Conservation (phyloP, 2,113 vertebrate species). For the Otocyon megalotis region DNA sequence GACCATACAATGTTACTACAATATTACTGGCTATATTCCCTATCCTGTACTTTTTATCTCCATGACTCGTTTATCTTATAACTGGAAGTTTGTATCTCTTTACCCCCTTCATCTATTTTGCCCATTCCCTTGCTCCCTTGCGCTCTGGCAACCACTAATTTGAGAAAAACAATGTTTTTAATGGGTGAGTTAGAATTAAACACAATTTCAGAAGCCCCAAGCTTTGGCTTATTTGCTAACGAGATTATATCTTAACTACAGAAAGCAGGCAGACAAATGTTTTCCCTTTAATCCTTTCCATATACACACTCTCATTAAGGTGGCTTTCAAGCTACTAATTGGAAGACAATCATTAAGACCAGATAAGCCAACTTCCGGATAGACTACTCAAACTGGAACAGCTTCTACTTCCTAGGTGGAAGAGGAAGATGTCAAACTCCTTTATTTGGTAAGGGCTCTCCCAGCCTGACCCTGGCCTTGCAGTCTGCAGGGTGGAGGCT, state of each 20-base stretch:
- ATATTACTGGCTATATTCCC: neutral
- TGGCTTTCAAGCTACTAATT: constrained; percentile 56
- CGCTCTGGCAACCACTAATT: neutral
- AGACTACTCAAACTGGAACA: constrained; percentile 10
- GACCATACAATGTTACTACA: neutral
- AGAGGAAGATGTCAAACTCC: neutral
- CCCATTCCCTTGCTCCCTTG: neutral
- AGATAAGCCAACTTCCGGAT: constrained; percentile 17
- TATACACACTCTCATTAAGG: neutral
- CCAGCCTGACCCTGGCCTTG: neutral
- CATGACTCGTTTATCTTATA: neutral
- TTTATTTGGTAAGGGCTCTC: neutral
- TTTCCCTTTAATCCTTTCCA: neutral
- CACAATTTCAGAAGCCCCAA: constrained; percentile 43
- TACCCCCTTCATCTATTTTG: neutral
- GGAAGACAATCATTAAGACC: constrained; percentile 42
- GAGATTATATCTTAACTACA: neutral
- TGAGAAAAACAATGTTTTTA: constrained; percentile 47
- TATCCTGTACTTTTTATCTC: neutral
- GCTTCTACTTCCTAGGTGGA: neutral
- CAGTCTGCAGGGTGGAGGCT: neutral
- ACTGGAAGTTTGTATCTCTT: neutral
- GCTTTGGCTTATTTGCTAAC: neutral
- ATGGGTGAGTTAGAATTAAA: neutral
- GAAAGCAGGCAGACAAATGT: constrained; percentile 20